Evolutionary conservation across 2,888 invertebrate species (phyloP), one percentile per base, ranked within the genome.

Genomic region (Dasypolia templi): DNA sequence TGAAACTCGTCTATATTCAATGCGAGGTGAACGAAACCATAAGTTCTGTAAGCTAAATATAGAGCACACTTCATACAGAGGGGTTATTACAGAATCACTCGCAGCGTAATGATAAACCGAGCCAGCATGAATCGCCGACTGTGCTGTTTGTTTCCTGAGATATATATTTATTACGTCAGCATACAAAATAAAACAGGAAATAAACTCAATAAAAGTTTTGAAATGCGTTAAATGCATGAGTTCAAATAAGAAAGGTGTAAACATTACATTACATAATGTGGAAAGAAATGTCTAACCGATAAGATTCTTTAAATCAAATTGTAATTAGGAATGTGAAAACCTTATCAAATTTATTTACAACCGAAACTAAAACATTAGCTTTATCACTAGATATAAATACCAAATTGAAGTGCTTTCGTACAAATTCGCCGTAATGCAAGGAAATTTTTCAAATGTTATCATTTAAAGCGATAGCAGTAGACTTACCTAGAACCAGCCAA

Each of bases 1-100:
- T 86, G 83, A 86, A 84, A 79, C 87, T 85, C 86, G 87, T 89
- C 84, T 89, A 84, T 89, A 89, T 90, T 88, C 83, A 88, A 86
- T 86, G 85, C 76, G 91, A 92, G 95, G 94, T 94, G 93, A 95
- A 95, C 88, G 94, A 85, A 93, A 91, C 94, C 92, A 93, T 95
- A 92, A 93, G 90, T 91, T 89, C 89, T 84, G 77, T 74, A 87
- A 86, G 90, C 91, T 94, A 95, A 94, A 94, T 94, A 94, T 95
- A 95, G 93, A 92, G 91, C 90, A 89, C 88, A 88, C 91, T 88
- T 87, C 82, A 89, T 85, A 72, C 82, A 83, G 85, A 81, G 84
- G 88, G 88, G 90, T 87, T 90, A 92, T 93, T 92, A 92, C 87
- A 86, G 90, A 88, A 89, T 85, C 90, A 89, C 82, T 89, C 87